Conservation (phyloP, 2,888 invertebrate species). For the Himalopsyche tibetana region DNA sequence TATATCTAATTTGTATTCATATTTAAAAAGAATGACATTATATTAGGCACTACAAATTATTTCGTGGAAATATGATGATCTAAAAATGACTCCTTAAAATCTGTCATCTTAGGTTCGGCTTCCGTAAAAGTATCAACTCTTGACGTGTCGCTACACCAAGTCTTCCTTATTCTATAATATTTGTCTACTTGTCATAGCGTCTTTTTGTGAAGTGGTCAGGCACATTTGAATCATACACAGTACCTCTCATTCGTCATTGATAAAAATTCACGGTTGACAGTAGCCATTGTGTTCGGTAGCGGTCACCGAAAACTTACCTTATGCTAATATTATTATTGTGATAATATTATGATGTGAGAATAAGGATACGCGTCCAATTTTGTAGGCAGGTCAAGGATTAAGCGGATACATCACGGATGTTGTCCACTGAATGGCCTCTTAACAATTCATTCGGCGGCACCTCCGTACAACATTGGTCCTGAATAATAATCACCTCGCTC, state of each 20-base stretch:
- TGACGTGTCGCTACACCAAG: too few species aligned
- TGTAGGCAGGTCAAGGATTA: conserved; percentile 61
- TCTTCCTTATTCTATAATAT: too few species aligned
- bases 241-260: conserved; percentile 15
- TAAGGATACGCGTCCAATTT: conserved; percentile 54
- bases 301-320: conserved; percentile 43
- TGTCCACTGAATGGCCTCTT: conserved; percentile 49
- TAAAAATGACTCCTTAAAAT: too few species aligned
- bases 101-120: too few species aligned
- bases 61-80: too few species aligned
- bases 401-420: conserved; percentile 59
- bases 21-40: too few species aligned
- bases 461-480: not conserved
- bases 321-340: conserved; percentile 39
- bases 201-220: not conserved
- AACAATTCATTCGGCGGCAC: conserved; percentile 45
- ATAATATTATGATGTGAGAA: conserved; percentile 49
- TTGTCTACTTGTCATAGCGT: not conserved
- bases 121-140: too few species aligned
- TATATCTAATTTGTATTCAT: too few species aligned
- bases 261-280: conserved; percentile 28
- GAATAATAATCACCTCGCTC: conserved; percentile 41
- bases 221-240: not conserved
- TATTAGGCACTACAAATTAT: too few species aligned
- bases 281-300: conserved; percentile 12